Evolutionary conservation across 2,797 vertebrate species (phyloP).

Genomic region (Trachurus trachurus): DNA sequence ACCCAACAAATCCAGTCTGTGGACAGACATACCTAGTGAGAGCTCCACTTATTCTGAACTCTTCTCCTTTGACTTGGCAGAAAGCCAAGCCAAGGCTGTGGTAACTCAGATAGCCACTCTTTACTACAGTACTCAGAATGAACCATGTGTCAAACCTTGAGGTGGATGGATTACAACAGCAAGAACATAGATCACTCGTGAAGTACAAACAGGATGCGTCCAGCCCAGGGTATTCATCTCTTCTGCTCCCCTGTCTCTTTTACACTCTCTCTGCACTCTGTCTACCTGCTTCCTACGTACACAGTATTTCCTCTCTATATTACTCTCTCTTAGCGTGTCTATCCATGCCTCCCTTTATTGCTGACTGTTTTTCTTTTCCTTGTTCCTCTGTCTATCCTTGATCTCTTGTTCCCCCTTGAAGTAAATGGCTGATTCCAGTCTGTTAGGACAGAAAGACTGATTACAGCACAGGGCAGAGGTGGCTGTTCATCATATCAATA

Average conservation of each 20-base stretch:
- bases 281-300: not conserved
- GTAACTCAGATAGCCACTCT: too few species aligned
- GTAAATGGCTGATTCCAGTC: conserved; percentile 34
- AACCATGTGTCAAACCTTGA: not conserved
- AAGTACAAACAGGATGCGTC: conserved; percentile 5
- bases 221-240: conserved; percentile 24
- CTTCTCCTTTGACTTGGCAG: too few species aligned
- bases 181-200: not conserved
- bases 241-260: not conserved
- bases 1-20: too few species aligned
- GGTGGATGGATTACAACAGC: not conserved
- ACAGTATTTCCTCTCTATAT: not conserved
- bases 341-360: conserved; percentile 2
- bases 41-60: too few species aligned
- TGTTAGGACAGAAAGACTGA: conserved; percentile 65
- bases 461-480: conserved; percentile 56
- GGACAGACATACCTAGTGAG: too few species aligned
- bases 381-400: conserved; percentile 21
- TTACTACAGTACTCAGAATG: too few species aligned
- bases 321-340: not conserved
- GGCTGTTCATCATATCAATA: conserved; percentile 56
- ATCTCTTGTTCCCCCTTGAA: conserved; percentile 23
- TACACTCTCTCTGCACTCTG: conserved; percentile 7
- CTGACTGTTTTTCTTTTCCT: conserved; percentile 31
- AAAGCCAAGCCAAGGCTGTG: too few species aligned